Evolutionary conservation across 1,140 invertebrate species (phyloP), one percentile per base, ranked within the genome.

Genomic region (Orius insidiosus): DNA sequence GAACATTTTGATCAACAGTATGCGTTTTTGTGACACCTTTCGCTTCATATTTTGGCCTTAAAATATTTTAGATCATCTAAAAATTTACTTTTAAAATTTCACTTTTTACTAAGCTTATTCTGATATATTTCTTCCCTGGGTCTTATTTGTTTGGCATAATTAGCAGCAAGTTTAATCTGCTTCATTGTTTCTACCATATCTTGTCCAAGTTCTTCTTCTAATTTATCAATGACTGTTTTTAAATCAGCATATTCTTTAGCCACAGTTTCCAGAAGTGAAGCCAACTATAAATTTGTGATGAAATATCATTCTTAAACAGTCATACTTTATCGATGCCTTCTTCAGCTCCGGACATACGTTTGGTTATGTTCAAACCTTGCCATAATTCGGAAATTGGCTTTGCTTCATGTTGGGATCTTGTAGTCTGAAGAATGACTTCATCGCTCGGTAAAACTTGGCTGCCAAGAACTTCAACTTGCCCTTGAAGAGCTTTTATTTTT

Each of bases 301-400:
- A 18, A 24, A 24, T 4, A 7, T 24, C 7, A 24, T n/a, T n/a
- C n/a, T n/a, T n/a, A n/a, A n/a, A n/a, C n/a, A n/a, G n/a, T n/a
- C n/a, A n/a, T n/a, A 47, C 46, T 30, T 68, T 68, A 11, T 67
- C 59, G 36, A 76, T 64, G 15, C 67, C 69, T 46, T 64, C 60
- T 56, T 76, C 71, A 39, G 63, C 65, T 2, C 67, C 69, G 32
- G 75, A 71, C 45, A 75, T 58, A 52, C 70, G 55, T 52, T 74
- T 76, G 14, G 63, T 66, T 1, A 76, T 55, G 35, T 67, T 69
- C 48, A 74, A 65, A 34, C 67, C 60, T 55, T 75, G 68, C 68
- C 70, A 76, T 59, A 76, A 65, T 49, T 77, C 72, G 13, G 67
- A 52, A 3, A 70, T 50, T 0, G 64, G 57, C 41, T 57, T 58